Conservation (phyloP, 2,888 invertebrate genomes). For the Odontocolon sp. region DNA sequence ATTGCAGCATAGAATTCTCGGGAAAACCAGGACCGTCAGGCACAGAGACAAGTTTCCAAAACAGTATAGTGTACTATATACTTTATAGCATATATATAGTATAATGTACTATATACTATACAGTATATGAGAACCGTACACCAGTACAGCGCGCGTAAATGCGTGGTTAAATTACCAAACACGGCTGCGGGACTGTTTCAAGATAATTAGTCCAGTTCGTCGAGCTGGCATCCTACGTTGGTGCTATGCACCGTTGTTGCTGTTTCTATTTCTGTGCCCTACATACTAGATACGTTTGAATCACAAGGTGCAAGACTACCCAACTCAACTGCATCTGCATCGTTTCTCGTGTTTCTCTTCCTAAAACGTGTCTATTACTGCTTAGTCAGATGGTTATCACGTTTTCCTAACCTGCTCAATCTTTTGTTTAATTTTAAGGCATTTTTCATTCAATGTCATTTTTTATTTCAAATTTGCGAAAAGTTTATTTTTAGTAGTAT, state of each 20-base stretch:
- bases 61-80: not conserved
- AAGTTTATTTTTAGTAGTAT: too few relatives aligned
- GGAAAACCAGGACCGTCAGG: constrained; percentile 27
- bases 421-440: too few relatives aligned
- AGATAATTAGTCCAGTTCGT: constrained; percentile 53
- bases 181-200: constrained; percentile 44
- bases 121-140: constrained; percentile 23
- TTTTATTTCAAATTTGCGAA: too few relatives aligned
- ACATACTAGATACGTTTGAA: too few relatives aligned
- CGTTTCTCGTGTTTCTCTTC: too few relatives aligned
- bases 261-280: not conserved
- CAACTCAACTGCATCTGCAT: too few relatives aligned
- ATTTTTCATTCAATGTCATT: too few relatives aligned
- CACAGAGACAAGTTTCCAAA: not conserved
- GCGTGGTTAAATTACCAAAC: constrained; percentile 48
- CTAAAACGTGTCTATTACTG: too few relatives aligned
- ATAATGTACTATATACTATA: not conserved
- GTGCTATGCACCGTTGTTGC: constrained; percentile 15
- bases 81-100: constrained; percentile 13
- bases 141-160: constrained; percentile 39
- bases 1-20: constrained; percentile 4
- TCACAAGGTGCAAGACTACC: too few relatives aligned
- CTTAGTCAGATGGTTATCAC: too few relatives aligned
- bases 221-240: constrained; percentile 2
- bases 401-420: too few relatives aligned